Percentiles rank a stretch among this genome's conserved stretches.
phyloP scores from a whole-genome alignment of 1,140 invertebrate species.

The Pachypsylla venusta region DNA sequence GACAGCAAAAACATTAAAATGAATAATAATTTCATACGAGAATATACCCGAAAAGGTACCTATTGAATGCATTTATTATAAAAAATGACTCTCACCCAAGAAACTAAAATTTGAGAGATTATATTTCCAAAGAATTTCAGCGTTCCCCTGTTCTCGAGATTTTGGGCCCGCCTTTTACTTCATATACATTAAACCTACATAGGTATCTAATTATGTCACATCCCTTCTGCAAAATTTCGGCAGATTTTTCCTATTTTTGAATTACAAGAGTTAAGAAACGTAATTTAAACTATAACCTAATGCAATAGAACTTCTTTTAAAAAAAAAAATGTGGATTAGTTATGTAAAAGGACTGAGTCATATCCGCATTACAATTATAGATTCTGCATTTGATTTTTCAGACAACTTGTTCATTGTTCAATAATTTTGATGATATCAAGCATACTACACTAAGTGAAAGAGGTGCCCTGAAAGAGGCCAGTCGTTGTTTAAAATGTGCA shows the following conservation, averaged over 20 bases:
- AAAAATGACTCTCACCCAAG: too few species aligned
- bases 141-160: too few species aligned
- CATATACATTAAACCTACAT: too few species aligned
- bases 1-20: not conserved
- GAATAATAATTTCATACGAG: not conserved
- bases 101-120: too few species aligned
- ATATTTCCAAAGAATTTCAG: too few species aligned
- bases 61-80: too few species aligned
- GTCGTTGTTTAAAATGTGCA: conserved; percentile 88
- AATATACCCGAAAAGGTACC: too few species aligned
- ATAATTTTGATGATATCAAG: conserved; percentile 95
- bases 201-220: not conserved
- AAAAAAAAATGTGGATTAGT: not conserved
- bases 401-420: conserved; percentile 53
- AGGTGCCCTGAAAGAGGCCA: conserved; percentile 78
- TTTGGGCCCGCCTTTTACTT: too few species aligned
- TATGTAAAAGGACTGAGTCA: not conserved
- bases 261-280: not conserved
- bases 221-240: not conserved
- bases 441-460: conserved; percentile 91
- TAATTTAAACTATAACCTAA: not conserved
- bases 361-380: not conserved
- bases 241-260: conserved; percentile 1
- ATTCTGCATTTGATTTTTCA: conserved; percentile 28
- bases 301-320: not conserved